Conservation (phyloP, 1,140 invertebrate species). For the Lithobius niger region DNA sequence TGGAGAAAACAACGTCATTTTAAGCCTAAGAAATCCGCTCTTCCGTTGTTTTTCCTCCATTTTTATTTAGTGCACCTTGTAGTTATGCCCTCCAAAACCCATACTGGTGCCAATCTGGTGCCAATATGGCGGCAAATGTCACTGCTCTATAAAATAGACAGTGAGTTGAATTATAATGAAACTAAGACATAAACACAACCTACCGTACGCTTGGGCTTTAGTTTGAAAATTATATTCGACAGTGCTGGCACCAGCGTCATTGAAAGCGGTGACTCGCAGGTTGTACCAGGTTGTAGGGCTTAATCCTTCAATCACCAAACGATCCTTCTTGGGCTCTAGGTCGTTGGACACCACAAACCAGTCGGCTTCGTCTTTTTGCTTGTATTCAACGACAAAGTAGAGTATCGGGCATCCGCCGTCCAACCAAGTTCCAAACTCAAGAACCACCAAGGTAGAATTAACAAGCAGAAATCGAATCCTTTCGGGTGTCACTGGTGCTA, state of each 20-base stretch:
- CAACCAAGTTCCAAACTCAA: background rate
- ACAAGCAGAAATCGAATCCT: background rate
- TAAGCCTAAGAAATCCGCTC: too few relatives aligned
- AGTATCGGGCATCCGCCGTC: slow-evolving; percentile 6
- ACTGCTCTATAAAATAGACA: too few relatives aligned
- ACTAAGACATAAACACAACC: too few relatives aligned
- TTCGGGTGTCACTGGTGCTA: background rate
- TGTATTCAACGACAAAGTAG: slow-evolving; percentile 6
- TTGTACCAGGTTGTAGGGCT: background rate
- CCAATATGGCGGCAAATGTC: too few relatives aligned
- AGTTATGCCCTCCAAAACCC: too few relatives aligned
- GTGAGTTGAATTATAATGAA: too few relatives aligned
- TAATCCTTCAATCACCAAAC: background rate
- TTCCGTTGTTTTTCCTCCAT: too few relatives aligned
- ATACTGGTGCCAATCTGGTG: too few relatives aligned
- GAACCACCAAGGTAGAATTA: background rate
- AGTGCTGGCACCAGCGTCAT: slow-evolving; percentile 3
- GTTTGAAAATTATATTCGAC: slow-evolving; percentile 7
- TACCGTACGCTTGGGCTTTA: too few relatives aligned
- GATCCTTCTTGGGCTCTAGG: background rate
- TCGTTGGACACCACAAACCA: background rate
- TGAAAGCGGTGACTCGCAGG: background rate
- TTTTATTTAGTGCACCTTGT: too few relatives aligned
- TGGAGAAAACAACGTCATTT: too few relatives aligned
- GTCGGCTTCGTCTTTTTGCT: slow-evolving; percentile 1